Base-by-base conservation (phyloP, 2,113 vertebrate species). In the Lampris incognitus region DNA sequence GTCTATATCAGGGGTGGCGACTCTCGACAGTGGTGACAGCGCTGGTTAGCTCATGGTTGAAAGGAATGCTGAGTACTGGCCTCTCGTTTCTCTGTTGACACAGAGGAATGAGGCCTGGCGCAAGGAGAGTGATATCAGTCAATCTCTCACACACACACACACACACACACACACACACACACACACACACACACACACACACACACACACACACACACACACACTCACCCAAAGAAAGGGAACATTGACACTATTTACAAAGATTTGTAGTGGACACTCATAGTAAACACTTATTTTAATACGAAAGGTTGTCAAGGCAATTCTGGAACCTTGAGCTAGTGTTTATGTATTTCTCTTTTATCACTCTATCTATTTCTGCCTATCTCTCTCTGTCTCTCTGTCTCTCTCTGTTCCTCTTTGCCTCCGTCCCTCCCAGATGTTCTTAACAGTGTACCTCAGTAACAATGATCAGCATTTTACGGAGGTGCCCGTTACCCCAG, bases 401-500 rank as follows among this genome's bases (percentile, higher is more conserved):
- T 68, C 37, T 48, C 59, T 11, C 36, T 56, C 54, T 40, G 36
- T 57, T 11, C 41, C 73, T 24, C 37, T 50, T 46, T 62, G 36
- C 62, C 10, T 69, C 49, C 82, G 54, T 87, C 13, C 84, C 6
- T 85, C 6, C 78, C 89, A 99, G 98, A 97, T 99, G 98, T 99
- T 99, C 90, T 94, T 99, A 77, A 99, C 98, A 0, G 98, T 99
- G 81, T 98, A 97, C 93, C 98, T 99, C 93, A 99, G 98, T 90
- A 98, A 98, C 93, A 97, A 96, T 0, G 98, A 99, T 90, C 97
- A 98, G 87, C 98, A 99, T 92, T 99, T 98, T 91, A 98, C 96
- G 0, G 98, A 99, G 93, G 98, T 99, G 52, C 98, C 98, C 0
- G 94, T 99, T 58, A 99, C 98, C 2, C 96, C 97, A 0, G 98